phyloP scores from a whole-genome alignment of 2,113 vertebrate genomes.

The Catagonus wagneri region DNA sequence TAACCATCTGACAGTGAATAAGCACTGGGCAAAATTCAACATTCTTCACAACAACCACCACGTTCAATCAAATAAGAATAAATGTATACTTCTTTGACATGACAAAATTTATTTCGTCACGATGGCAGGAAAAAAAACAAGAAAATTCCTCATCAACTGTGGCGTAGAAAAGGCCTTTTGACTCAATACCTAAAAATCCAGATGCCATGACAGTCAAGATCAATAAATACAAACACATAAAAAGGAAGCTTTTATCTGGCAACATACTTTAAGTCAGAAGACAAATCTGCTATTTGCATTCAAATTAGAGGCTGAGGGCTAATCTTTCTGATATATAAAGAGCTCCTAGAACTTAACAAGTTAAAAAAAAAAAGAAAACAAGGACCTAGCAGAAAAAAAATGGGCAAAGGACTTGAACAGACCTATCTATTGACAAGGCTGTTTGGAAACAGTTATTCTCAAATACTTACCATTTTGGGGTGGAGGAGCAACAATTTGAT shows the following conservation, averaged over 20 bases:
- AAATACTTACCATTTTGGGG: neutral
- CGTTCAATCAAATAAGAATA: neutral
- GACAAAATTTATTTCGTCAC: no score
- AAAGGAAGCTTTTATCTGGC: neutral
- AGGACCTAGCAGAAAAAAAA: conserved; percentile 3
- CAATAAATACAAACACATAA: neutral
- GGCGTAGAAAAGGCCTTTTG: neutral
- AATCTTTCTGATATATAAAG: neutral
- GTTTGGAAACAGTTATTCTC: neutral
- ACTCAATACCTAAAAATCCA: neutral
- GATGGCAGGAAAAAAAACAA: neutral
- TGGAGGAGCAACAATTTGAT: neutral
- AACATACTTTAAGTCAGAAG: neutral
- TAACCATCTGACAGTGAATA: neutral
- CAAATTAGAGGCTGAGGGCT: neutral
- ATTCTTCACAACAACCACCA: neutral
- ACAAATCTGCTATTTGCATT: neutral
- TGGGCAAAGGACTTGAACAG: neutral
- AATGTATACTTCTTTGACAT: neutral
- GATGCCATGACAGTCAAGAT: neutral
- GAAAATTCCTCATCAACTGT: neutral
- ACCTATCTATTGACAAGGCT: neutral
- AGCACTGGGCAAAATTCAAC: neutral
- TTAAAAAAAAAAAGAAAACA: neutral
- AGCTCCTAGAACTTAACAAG: conserved; percentile 4